Evolutionary conservation across 2,113 vertebrate genomes (phyloP).

Genomic region (Thermophis baileyi): DNA sequence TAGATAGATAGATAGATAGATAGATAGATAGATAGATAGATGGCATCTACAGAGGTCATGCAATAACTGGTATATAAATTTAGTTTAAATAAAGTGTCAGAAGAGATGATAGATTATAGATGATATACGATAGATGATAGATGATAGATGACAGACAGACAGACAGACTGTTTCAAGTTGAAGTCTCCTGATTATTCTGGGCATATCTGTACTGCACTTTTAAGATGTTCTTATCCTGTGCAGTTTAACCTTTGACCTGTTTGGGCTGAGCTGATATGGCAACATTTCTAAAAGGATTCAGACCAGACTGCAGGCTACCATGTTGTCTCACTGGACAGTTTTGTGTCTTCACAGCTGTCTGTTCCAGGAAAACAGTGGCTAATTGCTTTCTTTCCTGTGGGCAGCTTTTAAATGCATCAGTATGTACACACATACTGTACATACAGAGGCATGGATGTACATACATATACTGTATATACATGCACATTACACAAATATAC

Average conservation of each 20-base stretch:
- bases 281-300: background rate
- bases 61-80: too few relatives aligned
- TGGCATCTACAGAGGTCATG: too few relatives aligned
- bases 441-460: background rate
- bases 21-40: too few relatives aligned
- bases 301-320: background rate
- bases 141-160: too few relatives aligned
- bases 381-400: background rate
- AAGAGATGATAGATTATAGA: too few relatives aligned
- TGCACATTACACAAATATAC: background rate
- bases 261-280: background rate
- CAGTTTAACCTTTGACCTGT: background rate
- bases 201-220: background rate
- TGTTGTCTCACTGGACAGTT: background rate
- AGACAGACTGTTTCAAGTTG: background rate
- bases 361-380: background rate
- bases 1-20: rapidly evolving
- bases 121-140: too few relatives aligned
- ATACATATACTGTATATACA: background rate
- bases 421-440: background rate
- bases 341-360: background rate
- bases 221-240: background rate
- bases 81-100: too few relatives aligned
- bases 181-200: background rate
- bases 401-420: background rate